These are phyloP conservation scores for Limnephilus rhombicus DNA, from an alignment of 2,888 invertebrate species.

Conservation along the genomic window DNA sequence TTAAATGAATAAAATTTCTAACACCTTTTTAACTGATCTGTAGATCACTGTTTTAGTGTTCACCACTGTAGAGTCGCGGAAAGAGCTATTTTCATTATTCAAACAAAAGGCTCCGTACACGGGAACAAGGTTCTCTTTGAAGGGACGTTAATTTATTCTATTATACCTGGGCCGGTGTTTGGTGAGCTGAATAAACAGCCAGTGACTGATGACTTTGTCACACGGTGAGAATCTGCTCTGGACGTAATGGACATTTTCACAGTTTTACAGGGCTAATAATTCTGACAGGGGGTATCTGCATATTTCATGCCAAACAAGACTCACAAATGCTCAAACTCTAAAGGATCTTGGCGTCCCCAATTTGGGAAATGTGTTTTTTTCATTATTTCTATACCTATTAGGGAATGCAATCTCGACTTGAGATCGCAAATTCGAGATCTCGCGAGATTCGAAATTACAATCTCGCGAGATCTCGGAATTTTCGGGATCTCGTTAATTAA, in stretches of 20 bases:
- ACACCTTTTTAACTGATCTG: background rate
- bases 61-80: background rate
- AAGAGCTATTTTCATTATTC: background rate
- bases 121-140: slow-evolving; percentile 25
- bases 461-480: no score
- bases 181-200: slow-evolving; percentile 15
- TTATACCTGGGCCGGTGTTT: slow-evolving; percentile 16
- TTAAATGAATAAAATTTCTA: background rate
- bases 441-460: no score
- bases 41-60: background rate
- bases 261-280: background rate
- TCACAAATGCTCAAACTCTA: no score
- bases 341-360: no score
- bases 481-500: no score
- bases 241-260: background rate
- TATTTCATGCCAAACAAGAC: no score
- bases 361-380: no score
- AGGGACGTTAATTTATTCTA: slow-evolving; percentile 53
- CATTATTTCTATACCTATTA: no score
- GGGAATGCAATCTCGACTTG: no score
- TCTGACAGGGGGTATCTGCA: background rate
- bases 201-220: background rate
- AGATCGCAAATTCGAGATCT: no score
- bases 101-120: background rate
- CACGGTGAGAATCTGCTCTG: background rate